phyloP scores from a whole-genome alignment of 2,888 invertebrate genomes.

The Euproctis similis region DNA sequence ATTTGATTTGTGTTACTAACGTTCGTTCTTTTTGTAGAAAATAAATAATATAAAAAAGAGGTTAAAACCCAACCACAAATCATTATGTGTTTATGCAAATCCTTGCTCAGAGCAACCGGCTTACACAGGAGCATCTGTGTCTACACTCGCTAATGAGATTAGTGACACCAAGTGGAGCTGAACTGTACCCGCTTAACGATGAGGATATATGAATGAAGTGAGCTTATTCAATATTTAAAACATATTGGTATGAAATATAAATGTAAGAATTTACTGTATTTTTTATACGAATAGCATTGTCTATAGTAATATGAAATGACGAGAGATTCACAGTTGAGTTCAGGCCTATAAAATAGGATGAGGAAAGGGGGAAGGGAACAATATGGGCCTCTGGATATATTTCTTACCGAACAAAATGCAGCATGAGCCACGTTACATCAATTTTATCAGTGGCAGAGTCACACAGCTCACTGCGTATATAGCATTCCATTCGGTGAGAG shows the following conservation, averaged over 20 bases:
- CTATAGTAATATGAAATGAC: too few relatives aligned
- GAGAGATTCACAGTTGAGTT: too few relatives aligned
- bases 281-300: neutral
- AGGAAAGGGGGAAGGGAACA: too few relatives aligned
- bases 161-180: conserved; percentile 42
- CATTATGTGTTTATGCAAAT: conserved; percentile 53
- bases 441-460: too few relatives aligned
- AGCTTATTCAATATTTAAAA: conserved; percentile 20
- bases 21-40: conserved; percentile 5
- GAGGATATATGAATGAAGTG: conserved; percentile 27
- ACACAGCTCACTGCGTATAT: too few relatives aligned
- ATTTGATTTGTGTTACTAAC: too few relatives aligned
- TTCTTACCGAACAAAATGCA: too few relatives aligned
- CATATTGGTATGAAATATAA: neutral
- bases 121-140: conserved; percentile 55
- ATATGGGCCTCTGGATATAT: too few relatives aligned
- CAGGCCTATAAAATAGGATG: too few relatives aligned
- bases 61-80: conserved; percentile 38
- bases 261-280: too few relatives aligned
- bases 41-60: conserved; percentile 26
- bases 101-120: conserved; percentile 40
- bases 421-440: too few relatives aligned
- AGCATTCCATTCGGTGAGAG: too few relatives aligned
- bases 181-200: conserved; percentile 26
- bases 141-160: conserved; percentile 57